Evolutionary conservation across 2,113 vertebrate genomes (phyloP).

Genomic region (Castor canadensis): DNA sequence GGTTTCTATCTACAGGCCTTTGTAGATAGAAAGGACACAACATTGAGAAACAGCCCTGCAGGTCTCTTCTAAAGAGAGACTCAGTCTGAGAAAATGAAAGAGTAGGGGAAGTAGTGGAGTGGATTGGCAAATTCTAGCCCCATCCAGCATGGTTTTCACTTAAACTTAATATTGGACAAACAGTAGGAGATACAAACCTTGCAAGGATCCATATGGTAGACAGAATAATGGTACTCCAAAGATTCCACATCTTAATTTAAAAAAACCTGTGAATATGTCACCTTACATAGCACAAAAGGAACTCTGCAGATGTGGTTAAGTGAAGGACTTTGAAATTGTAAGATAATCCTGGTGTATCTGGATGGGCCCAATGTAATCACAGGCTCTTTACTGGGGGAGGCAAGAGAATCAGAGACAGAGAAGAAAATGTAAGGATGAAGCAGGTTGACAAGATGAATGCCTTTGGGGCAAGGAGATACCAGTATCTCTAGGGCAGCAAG

Average conservation of each 20-base stretch:
- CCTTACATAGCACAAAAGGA: neutral
- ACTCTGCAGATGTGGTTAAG: neutral
- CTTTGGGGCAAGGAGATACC: too few species aligned
- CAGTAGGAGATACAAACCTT: neutral
- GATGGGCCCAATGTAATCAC: neutral
- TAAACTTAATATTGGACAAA: neutral
- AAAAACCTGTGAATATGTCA: neutral
- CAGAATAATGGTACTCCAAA: neutral
- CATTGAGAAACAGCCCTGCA: neutral
- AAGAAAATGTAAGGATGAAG: neutral
- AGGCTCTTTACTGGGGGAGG: neutral
- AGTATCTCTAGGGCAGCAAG: too few species aligned
- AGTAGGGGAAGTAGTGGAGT: rapidly evolving
- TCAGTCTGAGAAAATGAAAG: neutral
- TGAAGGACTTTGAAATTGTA: neutral
- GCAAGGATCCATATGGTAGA: too few species aligned
- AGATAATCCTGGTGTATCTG: neutral
- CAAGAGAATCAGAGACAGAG: neutral
- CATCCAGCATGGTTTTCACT: neutral
- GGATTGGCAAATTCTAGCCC: neutral
- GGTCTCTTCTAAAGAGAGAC: neutral
- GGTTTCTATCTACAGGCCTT: neutral
- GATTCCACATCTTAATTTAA: neutral
- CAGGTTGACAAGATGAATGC: too few species aligned
- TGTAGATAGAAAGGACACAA: neutral